Evolutionary conservation across 2,888 invertebrate genomes (phyloP).

Genomic region (Oithona nana): DNA sequence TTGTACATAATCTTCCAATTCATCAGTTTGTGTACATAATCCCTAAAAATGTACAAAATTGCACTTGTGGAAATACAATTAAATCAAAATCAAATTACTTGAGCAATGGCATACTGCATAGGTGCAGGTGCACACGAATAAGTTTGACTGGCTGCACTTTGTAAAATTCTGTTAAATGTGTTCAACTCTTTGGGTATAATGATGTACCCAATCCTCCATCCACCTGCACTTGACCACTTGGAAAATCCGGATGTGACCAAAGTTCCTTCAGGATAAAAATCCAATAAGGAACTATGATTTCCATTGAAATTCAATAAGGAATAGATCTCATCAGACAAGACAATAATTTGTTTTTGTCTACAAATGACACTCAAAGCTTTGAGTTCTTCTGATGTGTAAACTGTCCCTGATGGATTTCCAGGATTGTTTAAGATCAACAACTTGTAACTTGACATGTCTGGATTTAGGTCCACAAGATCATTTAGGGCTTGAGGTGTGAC

Average conservation of each 20-base stretch:
- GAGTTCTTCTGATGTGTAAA: neutral
- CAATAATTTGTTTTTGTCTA: conserved; percentile 17
- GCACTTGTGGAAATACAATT: neutral
- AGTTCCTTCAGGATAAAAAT: conserved; percentile 21
- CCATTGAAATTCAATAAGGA: conserved; percentile 19
- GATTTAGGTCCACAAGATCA: neutral
- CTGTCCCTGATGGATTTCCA: conserved; percentile 18
- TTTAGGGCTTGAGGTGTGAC: conserved; percentile 4
- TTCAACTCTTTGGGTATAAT: conserved; percentile 18
- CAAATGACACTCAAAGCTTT: conserved; percentile 17
- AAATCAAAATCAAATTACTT: too few species aligned
- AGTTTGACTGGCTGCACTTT: conserved; percentile 25
- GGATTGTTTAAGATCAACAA: conserved; percentile 20
- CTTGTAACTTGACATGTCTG: neutral
- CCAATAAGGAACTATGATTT: conserved; percentile 17
- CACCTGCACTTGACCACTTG: conserved; percentile 21
- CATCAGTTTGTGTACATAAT: too few species aligned
- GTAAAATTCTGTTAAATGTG: conserved; percentile 22
- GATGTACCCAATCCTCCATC: conserved; percentile 21
- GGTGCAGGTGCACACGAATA: conserved; percentile 27
- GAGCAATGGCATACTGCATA: conserved; percentile 21
- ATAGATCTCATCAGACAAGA: conserved; percentile 21
- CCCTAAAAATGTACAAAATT: too few species aligned
- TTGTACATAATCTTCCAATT: neutral
- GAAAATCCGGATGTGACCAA: conserved; percentile 20